phyloP scores from a whole-genome alignment of 2,797 vertebrate genomes.

The Botia kubotai region DNA sequence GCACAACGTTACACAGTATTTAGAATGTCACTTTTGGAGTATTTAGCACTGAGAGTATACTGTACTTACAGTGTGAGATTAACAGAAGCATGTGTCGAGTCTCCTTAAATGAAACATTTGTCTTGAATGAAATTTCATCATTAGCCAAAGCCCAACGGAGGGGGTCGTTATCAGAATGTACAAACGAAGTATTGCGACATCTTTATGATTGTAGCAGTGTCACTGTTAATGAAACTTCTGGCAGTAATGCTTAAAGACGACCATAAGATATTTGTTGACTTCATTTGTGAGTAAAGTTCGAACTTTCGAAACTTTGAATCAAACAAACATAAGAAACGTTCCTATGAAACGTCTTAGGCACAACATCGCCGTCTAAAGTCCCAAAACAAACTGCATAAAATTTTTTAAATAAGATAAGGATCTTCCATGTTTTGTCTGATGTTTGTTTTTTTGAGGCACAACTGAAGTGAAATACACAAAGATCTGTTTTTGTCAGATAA shows the following conservation, averaged over 20 bases:
- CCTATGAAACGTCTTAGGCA: neutral
- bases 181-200: neutral
- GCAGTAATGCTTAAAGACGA: neutral
- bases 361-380: neutral
- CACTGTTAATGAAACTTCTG: conserved; percentile 9
- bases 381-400: conserved; percentile 10
- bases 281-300: neutral
- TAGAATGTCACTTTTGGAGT: neutral
- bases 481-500: conserved; percentile 20
- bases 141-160: conserved; percentile 32
- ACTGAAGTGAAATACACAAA: conserved; percentile 9
- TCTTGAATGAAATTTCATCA: conserved; percentile 23
- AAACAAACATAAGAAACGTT: neutral
- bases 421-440: neutral
- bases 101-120: neutral
- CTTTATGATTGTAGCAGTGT: neutral
- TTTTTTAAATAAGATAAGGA: neutral
- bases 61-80: neutral
- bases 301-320: no score
- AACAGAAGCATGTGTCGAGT: conserved; percentile 34
- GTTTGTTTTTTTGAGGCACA: neutral
- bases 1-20: neutral
- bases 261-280: neutral
- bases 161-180: conserved; percentile 37
- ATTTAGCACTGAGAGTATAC: neutral